Conservation (phyloP, 2,797 vertebrate species). For the Choloepus didactylus region DNA sequence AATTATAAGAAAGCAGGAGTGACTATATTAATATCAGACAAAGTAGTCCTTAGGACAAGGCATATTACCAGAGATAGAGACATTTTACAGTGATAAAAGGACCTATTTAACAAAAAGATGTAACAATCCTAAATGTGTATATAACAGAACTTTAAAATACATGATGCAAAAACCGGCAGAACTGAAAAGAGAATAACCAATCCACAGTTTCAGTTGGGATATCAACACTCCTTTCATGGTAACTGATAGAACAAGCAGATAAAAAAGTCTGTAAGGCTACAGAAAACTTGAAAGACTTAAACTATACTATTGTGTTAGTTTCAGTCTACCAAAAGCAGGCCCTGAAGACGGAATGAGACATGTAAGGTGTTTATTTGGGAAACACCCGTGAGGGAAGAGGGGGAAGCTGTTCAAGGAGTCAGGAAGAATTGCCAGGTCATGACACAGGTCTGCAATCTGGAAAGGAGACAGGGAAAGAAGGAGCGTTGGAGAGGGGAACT, state of each 20-base stretch:
- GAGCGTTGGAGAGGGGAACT: not conserved
- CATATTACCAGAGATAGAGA: not conserved
- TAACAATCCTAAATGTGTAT: not conserved
- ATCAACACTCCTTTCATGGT: not conserved
- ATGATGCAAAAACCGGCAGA: not conserved
- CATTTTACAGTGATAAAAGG: not conserved
- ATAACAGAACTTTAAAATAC: too few species aligned
- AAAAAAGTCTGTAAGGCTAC: not conserved
- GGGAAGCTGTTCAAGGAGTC: not conserved
- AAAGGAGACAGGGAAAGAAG: not conserved
- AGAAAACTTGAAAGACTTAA: not conserved
- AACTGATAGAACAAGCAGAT: not conserved
- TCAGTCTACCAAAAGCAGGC: not conserved
- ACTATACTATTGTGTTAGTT: rapidly evolving
- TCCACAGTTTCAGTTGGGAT: not conserved
- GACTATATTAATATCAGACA: not conserved
- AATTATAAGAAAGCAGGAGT: not conserved
- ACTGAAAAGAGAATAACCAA: not conserved
- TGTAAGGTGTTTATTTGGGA: rapidly evolving
- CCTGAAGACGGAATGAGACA: too few species aligned
- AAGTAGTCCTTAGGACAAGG: not conserved
- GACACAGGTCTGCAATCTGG: not conserved
- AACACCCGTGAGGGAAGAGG: not conserved
- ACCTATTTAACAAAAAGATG: not conserved
- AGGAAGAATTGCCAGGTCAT: not conserved